A percentile compares a stretch with the other conserved stretches of the same genome.
phyloP scores from a whole-genome alignment of 2,888 invertebrate genomes.

The Acleris sparsana region DNA sequence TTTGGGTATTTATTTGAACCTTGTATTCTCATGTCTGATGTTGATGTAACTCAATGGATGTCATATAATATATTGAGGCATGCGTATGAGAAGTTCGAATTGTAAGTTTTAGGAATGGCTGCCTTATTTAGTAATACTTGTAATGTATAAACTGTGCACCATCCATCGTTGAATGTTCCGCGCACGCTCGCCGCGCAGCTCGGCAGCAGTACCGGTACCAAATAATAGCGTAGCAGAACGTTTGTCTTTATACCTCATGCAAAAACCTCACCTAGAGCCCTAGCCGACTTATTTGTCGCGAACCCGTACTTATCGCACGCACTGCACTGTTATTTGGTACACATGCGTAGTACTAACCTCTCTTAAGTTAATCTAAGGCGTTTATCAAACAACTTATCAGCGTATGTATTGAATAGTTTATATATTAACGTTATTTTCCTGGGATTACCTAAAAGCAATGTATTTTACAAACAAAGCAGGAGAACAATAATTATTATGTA shows the following conservation, averaged over 20 bases:
- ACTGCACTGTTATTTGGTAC: slow-evolving; percentile 82
- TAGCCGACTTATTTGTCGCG: slow-evolving; percentile 64
- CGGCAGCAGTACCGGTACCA: slow-evolving; percentile 74
- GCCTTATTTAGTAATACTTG: slow-evolving; percentile 72
- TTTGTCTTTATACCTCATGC: slow-evolving; percentile 74
- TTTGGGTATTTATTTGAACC: slow-evolving; percentile 78
- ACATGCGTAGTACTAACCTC: slow-evolving; percentile 62
- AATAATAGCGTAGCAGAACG: slow-evolving; percentile 70
- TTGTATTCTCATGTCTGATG: slow-evolving; percentile 65
- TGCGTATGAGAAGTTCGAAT: slow-evolving; percentile 61
- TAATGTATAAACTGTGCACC: slow-evolving; percentile 57
- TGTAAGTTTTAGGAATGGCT: slow-evolving; percentile 68
- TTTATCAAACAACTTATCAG: slow-evolving; percentile 74
- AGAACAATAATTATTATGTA: slow-evolving; percentile 84
- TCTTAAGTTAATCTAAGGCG: slow-evolving; percentile 74
- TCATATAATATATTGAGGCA: slow-evolving; percentile 63
- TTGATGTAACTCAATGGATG: slow-evolving; percentile 57
- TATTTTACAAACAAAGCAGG: slow-evolving; percentile 82
- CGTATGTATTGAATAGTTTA: slow-evolving; percentile 76
- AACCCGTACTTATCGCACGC: slow-evolving; percentile 74
- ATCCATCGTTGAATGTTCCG: slow-evolving; percentile 60
- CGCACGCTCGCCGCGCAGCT: slow-evolving; percentile 46
- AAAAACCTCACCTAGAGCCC: slow-evolving; percentile 72
- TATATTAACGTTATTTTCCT: slow-evolving; percentile 82
- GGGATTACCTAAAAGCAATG: slow-evolving; percentile 81